Conservation (phyloP, 1,140 invertebrate genomes). For the Cheumatopsyche charites region DNA sequence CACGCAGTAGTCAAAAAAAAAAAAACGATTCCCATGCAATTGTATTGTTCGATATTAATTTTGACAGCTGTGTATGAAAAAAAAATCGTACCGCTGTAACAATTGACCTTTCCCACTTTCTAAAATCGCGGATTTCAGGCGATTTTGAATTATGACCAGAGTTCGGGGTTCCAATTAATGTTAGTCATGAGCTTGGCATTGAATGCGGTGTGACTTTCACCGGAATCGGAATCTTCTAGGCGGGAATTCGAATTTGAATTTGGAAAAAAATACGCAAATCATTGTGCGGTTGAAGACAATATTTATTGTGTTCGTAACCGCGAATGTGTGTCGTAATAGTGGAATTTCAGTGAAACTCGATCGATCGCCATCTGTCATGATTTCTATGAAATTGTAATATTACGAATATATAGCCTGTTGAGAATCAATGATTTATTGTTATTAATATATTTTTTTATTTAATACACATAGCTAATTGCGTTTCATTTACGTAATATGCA, state of each 20-base stretch:
- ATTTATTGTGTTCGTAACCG: not conserved
- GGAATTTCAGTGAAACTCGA: not conserved
- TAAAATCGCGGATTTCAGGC: not conserved
- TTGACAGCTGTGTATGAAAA: not conserved
- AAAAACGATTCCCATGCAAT: slow-evolving; percentile 15
- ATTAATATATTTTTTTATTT: no score
- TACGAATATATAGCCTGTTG: no score
- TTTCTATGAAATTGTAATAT: not conserved
- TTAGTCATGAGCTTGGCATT: slow-evolving; percentile 20
- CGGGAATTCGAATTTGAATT: not conserved
- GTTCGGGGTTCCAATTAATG: slow-evolving; percentile 20
- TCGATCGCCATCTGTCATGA: slow-evolving; percentile 10
- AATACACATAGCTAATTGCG: no score
- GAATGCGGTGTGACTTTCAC: slow-evolving; percentile 6
- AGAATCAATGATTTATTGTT: no score
- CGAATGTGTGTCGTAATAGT: not conserved
- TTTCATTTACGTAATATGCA: no score
- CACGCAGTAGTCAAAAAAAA: not conserved
- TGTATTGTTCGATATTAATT: slow-evolving; percentile 1
- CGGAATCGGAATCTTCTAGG: not conserved
- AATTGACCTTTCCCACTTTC: slow-evolving; percentile 20
- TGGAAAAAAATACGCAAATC: slow-evolving; percentile 10
- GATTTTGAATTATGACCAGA: slow-evolving; percentile 3
- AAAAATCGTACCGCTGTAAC: not conserved
- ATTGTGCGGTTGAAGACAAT: not conserved